Evolutionary conservation across 2,113 vertebrate genomes (phyloP).

Genomic region (Rhea pennata): DNA sequence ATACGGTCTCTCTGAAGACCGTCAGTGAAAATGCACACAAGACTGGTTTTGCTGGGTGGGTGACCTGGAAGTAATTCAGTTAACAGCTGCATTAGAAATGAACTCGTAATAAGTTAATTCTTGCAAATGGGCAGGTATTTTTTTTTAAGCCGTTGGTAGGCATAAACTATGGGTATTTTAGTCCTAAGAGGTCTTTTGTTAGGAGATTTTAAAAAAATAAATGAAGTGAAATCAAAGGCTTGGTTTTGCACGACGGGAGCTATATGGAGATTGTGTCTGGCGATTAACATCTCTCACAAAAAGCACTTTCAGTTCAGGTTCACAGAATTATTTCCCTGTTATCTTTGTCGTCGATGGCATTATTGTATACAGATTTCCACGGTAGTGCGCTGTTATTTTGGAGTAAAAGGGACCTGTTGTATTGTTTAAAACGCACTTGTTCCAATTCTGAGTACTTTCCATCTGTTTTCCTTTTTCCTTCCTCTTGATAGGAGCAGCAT

Average conservation of each 20-base stretch:
- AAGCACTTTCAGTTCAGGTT: conserved; percentile 67
- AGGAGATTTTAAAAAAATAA: conserved; percentile 20
- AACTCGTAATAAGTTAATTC: not conserved
- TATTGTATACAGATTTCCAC: conserved; percentile 78
- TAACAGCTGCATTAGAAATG: not conserved
- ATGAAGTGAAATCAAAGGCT: not conserved
- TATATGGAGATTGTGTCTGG: not conserved
- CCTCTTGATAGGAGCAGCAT: conserved; percentile 73
- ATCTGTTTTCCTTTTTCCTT: conserved; percentile 88
- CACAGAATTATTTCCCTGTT: conserved; percentile 87
- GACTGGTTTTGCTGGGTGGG: not conserved
- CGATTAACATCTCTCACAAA: conserved; percentile 27
- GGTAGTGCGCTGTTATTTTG: conserved; percentile 61
- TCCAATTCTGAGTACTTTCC: conserved; percentile 79
- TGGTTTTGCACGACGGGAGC: not conserved
- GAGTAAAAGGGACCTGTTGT: conserved; percentile 74
- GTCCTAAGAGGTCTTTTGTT: not conserved
- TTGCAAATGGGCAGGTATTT: not conserved
- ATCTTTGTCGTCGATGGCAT: conserved; percentile 77
- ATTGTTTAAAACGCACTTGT: conserved; percentile 79
- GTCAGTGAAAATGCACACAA: not conserved
- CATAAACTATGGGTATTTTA: not conserved
- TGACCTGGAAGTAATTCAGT: not conserved
- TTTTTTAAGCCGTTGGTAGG: not conserved
- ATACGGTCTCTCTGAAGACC: not conserved